Evolutionary conservation across 2,888 invertebrate genomes (phyloP).

Genomic region (Schrankia costaestrigalis): DNA sequence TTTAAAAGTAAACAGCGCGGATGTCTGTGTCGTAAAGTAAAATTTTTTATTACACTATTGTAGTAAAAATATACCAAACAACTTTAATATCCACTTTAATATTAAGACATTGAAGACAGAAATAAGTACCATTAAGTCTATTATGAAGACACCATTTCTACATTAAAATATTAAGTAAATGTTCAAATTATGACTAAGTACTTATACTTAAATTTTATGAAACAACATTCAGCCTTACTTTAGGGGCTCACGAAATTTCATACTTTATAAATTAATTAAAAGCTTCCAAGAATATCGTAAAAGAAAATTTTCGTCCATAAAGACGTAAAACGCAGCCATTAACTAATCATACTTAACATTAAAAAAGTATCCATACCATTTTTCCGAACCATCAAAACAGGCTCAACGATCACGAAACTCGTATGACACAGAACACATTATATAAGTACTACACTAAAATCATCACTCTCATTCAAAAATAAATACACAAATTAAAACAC

Average conservation of each 20-base stretch:
- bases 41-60: too few species aligned
- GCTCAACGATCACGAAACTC: conserved; percentile 34
- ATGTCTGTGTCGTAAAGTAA: too few species aligned
- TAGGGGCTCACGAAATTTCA: conserved; percentile 1
- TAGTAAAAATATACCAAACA: too few species aligned
- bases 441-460: conserved; percentile 44
- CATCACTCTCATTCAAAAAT: conserved; percentile 35
- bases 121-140: too few species aligned
- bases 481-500: conserved; percentile 53
- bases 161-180: too few species aligned
- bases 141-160: too few species aligned
- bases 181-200: too few species aligned
- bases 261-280: conserved; percentile 26
- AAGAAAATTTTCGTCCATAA: conserved; percentile 33
- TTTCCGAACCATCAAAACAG: conserved; percentile 66
- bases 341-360: conserved; percentile 45
- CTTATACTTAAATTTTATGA: too few species aligned
- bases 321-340: conserved; percentile 36
- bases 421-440: conserved; percentile 63
- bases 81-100: too few species aligned
- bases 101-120: too few species aligned
- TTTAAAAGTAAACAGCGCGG: too few species aligned
- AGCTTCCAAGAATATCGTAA: conserved; percentile 20
- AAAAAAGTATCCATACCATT: conserved; percentile 68
- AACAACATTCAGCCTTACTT: conserved; percentile 17